These are phyloP conservation scores for Melanotaenia parkinsoni DNA, from an alignment of 2,797 vertebrate species.

Conservation along the genomic window DNA sequence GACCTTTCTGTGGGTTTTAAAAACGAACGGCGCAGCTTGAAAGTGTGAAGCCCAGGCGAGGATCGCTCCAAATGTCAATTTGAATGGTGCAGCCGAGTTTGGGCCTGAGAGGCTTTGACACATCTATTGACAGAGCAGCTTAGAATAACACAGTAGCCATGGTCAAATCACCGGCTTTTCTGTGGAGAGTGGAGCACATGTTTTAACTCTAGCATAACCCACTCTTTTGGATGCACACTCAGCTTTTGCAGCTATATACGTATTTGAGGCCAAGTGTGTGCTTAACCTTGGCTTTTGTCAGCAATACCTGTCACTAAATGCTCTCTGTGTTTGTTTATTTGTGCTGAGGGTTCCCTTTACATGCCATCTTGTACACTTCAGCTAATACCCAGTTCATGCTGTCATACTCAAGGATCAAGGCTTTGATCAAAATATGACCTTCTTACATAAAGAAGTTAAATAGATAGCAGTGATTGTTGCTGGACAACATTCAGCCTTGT, in stretches of 20 bases:
- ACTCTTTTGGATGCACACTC: constrained; percentile 19
- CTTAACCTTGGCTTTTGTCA: constrained; percentile 19
- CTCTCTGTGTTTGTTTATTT: constrained; percentile 37
- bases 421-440: constrained; percentile 32
- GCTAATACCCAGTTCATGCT: constrained; percentile 7
- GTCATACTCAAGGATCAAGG: constrained; percentile 40
- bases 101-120: constrained; percentile 71
- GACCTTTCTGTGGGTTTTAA: constrained; percentile 66
- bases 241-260: constrained; percentile 27
- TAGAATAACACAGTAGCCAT: constrained; percentile 63
- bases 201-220: not conserved
- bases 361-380: constrained; percentile 24
- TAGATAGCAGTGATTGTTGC: constrained; percentile 19
- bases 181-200: constrained; percentile 35
- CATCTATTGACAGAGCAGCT: constrained; percentile 68
- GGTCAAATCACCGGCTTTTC: constrained; percentile 60
- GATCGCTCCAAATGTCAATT: constrained; percentile 82
- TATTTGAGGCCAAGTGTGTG: constrained; percentile 24
- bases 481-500: constrained; percentile 3
- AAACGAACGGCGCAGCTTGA: constrained; percentile 50
- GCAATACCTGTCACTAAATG: constrained; percentile 10
- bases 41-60: constrained; percentile 65
- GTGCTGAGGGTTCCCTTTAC: constrained; percentile 35
- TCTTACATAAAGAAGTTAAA: constrained; percentile 39
- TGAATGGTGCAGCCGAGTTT: constrained; percentile 70